phyloP scores from a whole-genome alignment of 2,888 invertebrate genomes.

The Ptilodon capucinus region DNA sequence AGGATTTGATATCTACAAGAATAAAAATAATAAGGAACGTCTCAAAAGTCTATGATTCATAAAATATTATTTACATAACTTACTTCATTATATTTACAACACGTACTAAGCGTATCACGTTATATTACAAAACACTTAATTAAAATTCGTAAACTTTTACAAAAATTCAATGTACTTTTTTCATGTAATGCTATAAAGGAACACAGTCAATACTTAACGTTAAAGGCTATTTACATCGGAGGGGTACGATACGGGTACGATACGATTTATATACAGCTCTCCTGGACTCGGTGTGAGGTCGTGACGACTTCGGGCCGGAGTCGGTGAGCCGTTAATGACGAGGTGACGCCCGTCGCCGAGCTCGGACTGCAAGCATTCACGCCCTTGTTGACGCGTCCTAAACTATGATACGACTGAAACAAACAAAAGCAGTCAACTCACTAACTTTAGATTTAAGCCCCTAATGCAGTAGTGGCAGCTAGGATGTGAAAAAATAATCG shows the following conservation, averaged over 20 bases:
- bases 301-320: conserved; percentile 93
- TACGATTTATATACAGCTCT: conserved; percentile 91
- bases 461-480: too few species aligned
- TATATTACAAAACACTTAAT: conserved; percentile 34
- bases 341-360: conserved; percentile 83
- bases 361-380: conserved; percentile 82
- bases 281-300: conserved; percentile 93
- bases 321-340: conserved; percentile 90
- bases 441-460: too few species aligned
- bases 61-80: conserved; percentile 2
- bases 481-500: too few species aligned
- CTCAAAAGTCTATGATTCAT: neutral
- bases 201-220: conserved; percentile 51
- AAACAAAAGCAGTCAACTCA: too few species aligned
- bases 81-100: conserved; percentile 25
- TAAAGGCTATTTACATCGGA: conserved; percentile 57
- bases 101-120: conserved; percentile 43
- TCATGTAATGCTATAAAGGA: conserved; percentile 56
- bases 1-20: neutral
- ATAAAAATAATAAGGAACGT: neutral
- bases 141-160: conserved; percentile 45
- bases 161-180: conserved; percentile 39
- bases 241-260: conserved; percentile 24
- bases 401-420: conserved; percentile 90
- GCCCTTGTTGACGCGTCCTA: conserved; percentile 87